Conservation (phyloP, 1,140 invertebrate species). For the Saccostrea cuccullata region DNA sequence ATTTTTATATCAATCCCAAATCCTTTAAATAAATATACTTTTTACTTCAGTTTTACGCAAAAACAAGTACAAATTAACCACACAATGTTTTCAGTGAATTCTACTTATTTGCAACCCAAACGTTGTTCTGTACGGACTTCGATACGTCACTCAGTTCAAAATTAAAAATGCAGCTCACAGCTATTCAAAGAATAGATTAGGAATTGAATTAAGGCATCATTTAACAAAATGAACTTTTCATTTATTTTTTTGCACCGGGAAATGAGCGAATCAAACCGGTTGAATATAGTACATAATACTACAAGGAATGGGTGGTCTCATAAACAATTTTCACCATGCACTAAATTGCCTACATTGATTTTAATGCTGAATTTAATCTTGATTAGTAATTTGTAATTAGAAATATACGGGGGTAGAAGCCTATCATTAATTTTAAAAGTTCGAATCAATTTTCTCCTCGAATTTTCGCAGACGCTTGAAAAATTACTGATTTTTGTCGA, state of each 20-base stretch:
- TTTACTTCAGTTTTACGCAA: too few relatives aligned
- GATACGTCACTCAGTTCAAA: too few relatives aligned
- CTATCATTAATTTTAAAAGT: background rate
- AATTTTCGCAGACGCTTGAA: background rate
- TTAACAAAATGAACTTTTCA: background rate
- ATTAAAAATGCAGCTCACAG: too few relatives aligned
- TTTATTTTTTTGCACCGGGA: background rate
- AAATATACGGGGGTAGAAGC: background rate
- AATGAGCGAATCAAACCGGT: background rate
- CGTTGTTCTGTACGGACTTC: too few relatives aligned
- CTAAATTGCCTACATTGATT: background rate
- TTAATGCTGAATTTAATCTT: background rate
- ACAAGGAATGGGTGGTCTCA: background rate
- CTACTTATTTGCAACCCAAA: too few relatives aligned
- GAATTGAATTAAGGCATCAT: too few relatives aligned
- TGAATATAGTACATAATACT: background rate
- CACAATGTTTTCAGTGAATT: too few relatives aligned
- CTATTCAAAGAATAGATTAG: background rate
- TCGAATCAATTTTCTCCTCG: background rate
- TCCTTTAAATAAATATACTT: too few relatives aligned
- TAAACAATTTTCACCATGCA: background rate
- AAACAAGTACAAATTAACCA: too few relatives aligned
- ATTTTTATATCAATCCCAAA: too few relatives aligned
- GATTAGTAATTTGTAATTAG: background rate
- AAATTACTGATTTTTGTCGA: background rate